A percentile compares a stretch with the other conserved stretches of the same genome.
phyloP scores from a whole-genome alignment of 2,888 invertebrate species.

The Stenoptilia bipunctidactyla region DNA sequence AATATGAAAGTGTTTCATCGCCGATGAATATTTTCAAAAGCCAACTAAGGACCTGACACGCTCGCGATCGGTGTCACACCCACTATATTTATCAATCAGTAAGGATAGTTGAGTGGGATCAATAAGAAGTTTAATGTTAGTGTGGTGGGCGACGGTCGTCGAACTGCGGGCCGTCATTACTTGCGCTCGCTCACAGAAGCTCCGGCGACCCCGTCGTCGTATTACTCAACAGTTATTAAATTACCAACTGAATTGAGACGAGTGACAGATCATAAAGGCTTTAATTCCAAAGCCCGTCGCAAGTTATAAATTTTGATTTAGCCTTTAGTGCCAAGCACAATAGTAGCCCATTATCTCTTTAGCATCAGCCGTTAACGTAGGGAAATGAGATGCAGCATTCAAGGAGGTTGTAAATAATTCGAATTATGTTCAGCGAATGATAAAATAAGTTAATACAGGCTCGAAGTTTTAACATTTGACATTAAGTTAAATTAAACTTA shows the following conservation, averaged over 20 bases:
- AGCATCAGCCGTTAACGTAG: too few relatives aligned
- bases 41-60: conserved; percentile 23
- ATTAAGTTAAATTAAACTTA: too few relatives aligned
- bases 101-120: conserved; percentile 61
- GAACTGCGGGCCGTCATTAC: conserved; percentile 65
- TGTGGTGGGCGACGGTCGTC: conserved; percentile 64
- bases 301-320: conserved; percentile 31
- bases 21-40: conserved; percentile 10
- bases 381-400: too few relatives aligned
- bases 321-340: conserved; percentile 14
- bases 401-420: too few relatives aligned
- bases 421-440: too few relatives aligned
- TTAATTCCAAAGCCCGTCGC: conserved; percentile 29
- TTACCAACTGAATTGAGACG: conserved; percentile 15
- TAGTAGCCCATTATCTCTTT: too few relatives aligned
- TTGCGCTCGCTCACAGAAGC: conserved; percentile 39
- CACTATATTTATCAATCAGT: conserved; percentile 56
- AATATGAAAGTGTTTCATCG: not conserved
- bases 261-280: conserved; percentile 22
- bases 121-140: conserved; percentile 44
- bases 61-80: conserved; percentile 38
- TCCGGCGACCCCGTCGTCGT: conserved; percentile 33
- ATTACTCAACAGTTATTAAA: conserved; percentile 36
- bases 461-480: too few relatives aligned
- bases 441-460: too few relatives aligned